A percentile compares a stretch with the other conserved stretches of the same genome.
phyloP scores from a whole-genome alignment of 2,113 vertebrate genomes.

The Amblyornis subalaris region DNA sequence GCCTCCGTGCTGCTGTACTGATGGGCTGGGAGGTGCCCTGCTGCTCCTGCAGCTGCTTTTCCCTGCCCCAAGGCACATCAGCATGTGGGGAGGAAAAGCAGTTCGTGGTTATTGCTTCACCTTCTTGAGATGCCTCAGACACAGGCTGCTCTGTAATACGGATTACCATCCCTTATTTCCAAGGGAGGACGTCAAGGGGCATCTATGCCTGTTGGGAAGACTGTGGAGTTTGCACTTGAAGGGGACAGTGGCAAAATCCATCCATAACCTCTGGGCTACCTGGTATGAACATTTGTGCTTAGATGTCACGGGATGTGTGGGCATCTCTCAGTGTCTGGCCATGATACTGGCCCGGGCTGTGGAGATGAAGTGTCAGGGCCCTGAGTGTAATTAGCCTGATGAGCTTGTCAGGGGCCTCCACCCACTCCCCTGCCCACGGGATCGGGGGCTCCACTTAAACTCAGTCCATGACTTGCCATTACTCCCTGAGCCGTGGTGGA shows the following conservation, averaged over 20 bases:
- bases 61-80: background rate
- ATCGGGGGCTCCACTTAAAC: background rate
- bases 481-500: background rate
- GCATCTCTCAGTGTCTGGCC: background rate
- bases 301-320: accelerated
- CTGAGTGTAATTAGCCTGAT: background rate
- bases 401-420: background rate
- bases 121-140: background rate
- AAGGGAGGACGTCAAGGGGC: background rate
- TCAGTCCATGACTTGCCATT: background rate
- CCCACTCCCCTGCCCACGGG: background rate
- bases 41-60: constrained; percentile 26
- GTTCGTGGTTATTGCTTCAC: background rate
- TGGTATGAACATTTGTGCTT: background rate
- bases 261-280: background rate
- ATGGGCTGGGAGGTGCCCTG: background rate
- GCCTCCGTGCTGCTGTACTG: background rate
- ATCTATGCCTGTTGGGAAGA: background rate
- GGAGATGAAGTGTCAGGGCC: background rate
- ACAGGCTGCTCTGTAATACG: background rate
- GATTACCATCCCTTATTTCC: background rate
- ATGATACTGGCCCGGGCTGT: background rate
- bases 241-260: background rate
- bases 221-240: background rate
- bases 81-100: background rate